phyloP scores from a whole-genome alignment of 2,113 vertebrate genomes.

The Crocuta crocuta region DNA sequence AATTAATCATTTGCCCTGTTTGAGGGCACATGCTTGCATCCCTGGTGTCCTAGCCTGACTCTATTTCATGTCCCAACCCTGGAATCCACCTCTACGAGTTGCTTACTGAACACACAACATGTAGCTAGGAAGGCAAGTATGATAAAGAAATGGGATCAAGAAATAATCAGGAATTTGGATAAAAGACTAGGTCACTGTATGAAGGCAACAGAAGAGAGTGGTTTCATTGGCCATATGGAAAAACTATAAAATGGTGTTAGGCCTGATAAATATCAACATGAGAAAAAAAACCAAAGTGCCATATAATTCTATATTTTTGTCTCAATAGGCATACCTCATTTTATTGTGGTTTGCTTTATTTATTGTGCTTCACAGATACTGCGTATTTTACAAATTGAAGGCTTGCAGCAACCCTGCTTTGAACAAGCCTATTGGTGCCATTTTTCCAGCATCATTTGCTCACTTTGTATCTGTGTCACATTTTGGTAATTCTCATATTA shows the following conservation, averaged over 20 bases:
- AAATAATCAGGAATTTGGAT: not conserved
- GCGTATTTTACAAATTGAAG: not conserved
- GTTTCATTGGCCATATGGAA: not conserved
- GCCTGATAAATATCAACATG: not conserved
- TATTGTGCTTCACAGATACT: not conserved
- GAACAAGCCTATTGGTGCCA: not conserved
- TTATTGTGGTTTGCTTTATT: not conserved
- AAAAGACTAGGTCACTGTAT: not conserved
- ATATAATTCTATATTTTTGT: not conserved
- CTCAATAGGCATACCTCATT: not conserved
- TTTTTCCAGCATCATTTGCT: not conserved
- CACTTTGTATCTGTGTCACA: not conserved
- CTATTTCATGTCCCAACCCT: not conserved
- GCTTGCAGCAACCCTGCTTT: not conserved
- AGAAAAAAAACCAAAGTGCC: not conserved
- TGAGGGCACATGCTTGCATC: not conserved
- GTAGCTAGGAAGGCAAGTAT: not conserved
- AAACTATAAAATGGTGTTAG: not conserved
- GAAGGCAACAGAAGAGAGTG: not conserved
- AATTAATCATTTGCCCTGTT: not conserved
- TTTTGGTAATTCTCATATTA: not conserved
- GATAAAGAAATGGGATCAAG: not conserved
- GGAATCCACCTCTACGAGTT: not conserved
- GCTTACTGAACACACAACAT: not conserved
- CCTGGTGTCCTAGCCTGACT: not conserved